Conservation (phyloP, 1,140 invertebrate genomes). For the Caenorhabditis remanei region DNA sequence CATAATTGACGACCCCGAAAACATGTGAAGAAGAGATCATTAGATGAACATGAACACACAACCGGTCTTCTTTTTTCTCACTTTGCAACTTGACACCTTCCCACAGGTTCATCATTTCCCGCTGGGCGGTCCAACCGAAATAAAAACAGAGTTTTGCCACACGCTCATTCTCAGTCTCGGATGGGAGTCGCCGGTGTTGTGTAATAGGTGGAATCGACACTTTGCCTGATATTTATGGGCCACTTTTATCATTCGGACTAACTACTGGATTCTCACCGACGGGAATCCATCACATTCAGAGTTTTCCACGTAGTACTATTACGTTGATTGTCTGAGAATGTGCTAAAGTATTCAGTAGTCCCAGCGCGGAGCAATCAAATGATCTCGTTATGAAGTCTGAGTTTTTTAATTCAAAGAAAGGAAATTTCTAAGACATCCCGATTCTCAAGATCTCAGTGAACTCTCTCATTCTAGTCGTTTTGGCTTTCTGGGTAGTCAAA, state of each 20-base stretch:
- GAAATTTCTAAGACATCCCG: too few relatives aligned
- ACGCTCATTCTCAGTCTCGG: background rate
- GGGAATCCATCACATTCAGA: background rate
- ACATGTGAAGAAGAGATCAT: background rate
- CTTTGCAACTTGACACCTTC: constrained; percentile 45
- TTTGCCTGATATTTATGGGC: constrained; percentile 49
- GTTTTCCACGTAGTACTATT: background rate
- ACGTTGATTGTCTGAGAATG: background rate
- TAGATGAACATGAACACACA: constrained; percentile 37
- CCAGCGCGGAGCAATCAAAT: background rate
- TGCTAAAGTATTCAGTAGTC: background rate
- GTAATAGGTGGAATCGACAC: constrained; percentile 45
- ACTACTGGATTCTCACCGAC: constrained; percentile 14
- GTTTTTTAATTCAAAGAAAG: background rate
- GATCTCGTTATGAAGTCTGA: background rate
- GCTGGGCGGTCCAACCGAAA: constrained; percentile 24
- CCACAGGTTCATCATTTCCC: background rate
- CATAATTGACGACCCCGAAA: background rate
- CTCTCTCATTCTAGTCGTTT: too few relatives aligned
- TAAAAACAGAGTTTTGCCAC: constrained; percentile 35
- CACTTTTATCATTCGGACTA: constrained; percentile 16
- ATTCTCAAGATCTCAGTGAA: too few relatives aligned
- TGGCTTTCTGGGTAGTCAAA: too few relatives aligned
- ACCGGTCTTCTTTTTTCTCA: constrained; percentile 12
- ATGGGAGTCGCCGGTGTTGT: constrained; percentile 1